Base-by-base conservation (phyloP, 1,140 invertebrate species). In the Rhyzopertha dominica region DNA sequence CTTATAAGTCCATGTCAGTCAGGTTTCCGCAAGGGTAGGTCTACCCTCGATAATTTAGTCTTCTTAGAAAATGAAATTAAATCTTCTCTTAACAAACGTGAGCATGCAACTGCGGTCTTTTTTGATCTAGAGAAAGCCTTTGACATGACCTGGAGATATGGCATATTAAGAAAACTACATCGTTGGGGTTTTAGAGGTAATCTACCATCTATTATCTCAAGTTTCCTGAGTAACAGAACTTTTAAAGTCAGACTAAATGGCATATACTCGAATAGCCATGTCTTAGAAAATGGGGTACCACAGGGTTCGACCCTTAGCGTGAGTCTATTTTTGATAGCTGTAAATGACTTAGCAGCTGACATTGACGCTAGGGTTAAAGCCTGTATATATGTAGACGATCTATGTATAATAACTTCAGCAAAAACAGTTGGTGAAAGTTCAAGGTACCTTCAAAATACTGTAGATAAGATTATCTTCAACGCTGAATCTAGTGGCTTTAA, bases 61-160 rank as follows among this genome's bases (percentile, higher is more conserved):
- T n/a, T 18, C 2, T 22, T 49, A 8, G 41, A 52, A 38, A 25
- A 46, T 42, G 44, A 12, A 3, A 42, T 51, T 14, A n/a, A 35
- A 51, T 32, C 13, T 19, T 9, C 37, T 51, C 29, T 16, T 29
- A 37, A 3, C 0, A 28, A 41, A 20, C 2, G 41, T 13, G 26
- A 47, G 23, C 36, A 44, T 25, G 9, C 39, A 0, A 35, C 49
- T 1, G 35, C 40, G 26, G 32, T 51, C 5, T 49, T 45, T 28
- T 49, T 53, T 36, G 50, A 53, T 19, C 32, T 53, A 4, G 35
- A 50, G 30, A 45, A 44, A 28, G 51, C 41, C 4, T 53, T 29
- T 34, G 48, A 54, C 39, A 47, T 43, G 48, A 46, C 35, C 1
- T 54, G 52, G 52, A 25, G 39, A 9, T 50, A 43, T 23, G 39